Evolutionary conservation across 1,140 invertebrate species (phyloP), one percentile per base, ranked within the genome.

Genomic region (Thaumatotibia leucotreta): DNA sequence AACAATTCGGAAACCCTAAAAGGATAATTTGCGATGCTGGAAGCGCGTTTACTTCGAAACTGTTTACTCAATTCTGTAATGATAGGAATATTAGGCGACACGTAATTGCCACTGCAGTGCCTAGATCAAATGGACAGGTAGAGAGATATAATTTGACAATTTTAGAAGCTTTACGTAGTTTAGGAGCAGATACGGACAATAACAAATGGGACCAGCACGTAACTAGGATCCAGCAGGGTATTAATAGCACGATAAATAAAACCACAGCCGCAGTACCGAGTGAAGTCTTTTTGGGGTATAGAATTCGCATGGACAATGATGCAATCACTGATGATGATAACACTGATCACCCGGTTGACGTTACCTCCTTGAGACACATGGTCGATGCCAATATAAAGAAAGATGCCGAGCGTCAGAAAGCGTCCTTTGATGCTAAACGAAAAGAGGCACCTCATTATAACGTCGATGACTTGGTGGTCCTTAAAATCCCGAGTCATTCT

Each of bases 131-230:
- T n/a, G n/a, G n/a, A n/a, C n/a, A n/a, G n/a, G n/a, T n/a, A n/a
- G n/a, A n/a, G n/a, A n/a, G n/a, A n/a, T n/a, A n/a, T n/a, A n/a
- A n/a, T n/a, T n/a, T n/a, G n/a, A n/a, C n/a, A 17, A 67, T 80
- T 17, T 23, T 74, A 14, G 70, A 70, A 22, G 61, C 80, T 0
- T 65, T 86, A 8, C 69, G 80, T 0, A 66, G 67, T 8, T 35
- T 64, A 50, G 68, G 68, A 1, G 65, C 69, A 1, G 35, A 50
- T 24, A 65, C 39, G 22, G 64, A 65, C 2, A n/a, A 62, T 50
- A 66, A 69, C n/a, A 66, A 66, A 66, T 69, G 68, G 68, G 65
- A 67, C 54, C 9, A 45, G 17, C 49, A 64, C 11, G 35, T 65
- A 0, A 61, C 52, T 20, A 67, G 6, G 1, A 63, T 69, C 0